A percentile compares a stretch with the other conserved stretches of the same genome.
phyloP scores from a whole-genome alignment of 1,140 invertebrate genomes.

The Campodea augens region DNA sequence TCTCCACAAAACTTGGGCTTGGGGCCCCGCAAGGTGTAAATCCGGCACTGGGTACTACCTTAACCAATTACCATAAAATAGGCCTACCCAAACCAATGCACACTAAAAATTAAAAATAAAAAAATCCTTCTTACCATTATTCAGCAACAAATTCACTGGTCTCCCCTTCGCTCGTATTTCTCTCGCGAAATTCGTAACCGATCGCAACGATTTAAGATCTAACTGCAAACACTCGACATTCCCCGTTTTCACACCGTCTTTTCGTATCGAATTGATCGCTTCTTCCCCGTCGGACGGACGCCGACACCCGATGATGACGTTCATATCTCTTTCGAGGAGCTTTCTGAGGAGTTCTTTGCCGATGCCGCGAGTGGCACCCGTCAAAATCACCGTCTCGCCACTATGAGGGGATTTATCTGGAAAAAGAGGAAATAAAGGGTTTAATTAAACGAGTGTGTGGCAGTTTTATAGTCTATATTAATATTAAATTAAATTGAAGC shows the following conservation, averaged over 20 bases:
- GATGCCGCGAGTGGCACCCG: conserved; percentile 71
- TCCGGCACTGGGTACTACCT: no score
- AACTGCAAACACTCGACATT: conserved; percentile 30
- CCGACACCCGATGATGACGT: conserved; percentile 64
- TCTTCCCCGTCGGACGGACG: conserved; percentile 36
- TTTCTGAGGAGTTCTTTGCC: conserved; percentile 59
- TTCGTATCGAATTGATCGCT: conserved; percentile 29
- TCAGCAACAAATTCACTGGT: conserved; percentile 52
- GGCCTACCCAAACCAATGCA: not conserved
- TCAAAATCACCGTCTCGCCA: conserved; percentile 62
- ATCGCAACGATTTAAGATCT: conserved; percentile 43
- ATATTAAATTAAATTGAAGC: no score
- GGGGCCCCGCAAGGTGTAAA: no score
- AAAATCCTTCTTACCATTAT: conserved; percentile 42
- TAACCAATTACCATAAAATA: no score
- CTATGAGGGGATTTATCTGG: no score
- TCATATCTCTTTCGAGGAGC: conserved; percentile 56
- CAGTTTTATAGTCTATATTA: no score
- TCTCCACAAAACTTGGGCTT: no score
- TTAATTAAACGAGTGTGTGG: no score
- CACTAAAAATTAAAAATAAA: not conserved
- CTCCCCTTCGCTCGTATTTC: conserved; percentile 38
- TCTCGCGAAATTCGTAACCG: conserved; percentile 52
- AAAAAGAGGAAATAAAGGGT: no score
- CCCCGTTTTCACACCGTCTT: conserved; percentile 28